These are phyloP conservation scores for Alexandromys fortis DNA, from an alignment of 2,113 vertebrate species.

Conservation along the genomic window DNA sequence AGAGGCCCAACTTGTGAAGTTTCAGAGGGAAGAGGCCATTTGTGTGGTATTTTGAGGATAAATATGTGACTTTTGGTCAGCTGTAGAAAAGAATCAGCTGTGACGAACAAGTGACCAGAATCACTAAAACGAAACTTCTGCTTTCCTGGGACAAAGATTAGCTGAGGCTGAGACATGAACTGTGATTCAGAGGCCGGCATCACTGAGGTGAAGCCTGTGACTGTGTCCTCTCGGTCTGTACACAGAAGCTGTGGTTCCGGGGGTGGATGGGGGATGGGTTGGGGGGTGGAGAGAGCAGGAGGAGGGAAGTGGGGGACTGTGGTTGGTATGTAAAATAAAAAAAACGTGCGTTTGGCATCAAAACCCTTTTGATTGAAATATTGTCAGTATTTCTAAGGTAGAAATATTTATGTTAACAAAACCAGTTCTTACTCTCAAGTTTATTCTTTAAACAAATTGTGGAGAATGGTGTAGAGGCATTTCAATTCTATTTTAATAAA, in stretches of 20 bases:
- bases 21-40: background rate
- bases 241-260: background rate
- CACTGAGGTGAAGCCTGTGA: background rate
- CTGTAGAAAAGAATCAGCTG: background rate
- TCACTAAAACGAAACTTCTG: background rate
- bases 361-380: constrained; percentile 54
- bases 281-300: too few relatives aligned
- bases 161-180: background rate
- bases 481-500: too few relatives aligned
- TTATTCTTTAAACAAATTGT: constrained; percentile 63
- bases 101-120: background rate
- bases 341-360: constrained; percentile 38
- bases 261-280: too few relatives aligned
- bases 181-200: background rate
- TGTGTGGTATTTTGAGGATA: background rate
- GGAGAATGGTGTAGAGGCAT: background rate
- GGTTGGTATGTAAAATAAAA: constrained; percentile 14
- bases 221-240: background rate
- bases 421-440: constrained; percentile 69
- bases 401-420: constrained; percentile 59
- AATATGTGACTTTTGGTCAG: background rate
- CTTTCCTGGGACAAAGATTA: background rate
- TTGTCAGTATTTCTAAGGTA: constrained; percentile 1
- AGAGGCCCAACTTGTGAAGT: background rate
- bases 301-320: too few relatives aligned